Evolutionary conservation across 2,888 invertebrate species (phyloP).

Genomic region (Hesperia comma): DNA sequence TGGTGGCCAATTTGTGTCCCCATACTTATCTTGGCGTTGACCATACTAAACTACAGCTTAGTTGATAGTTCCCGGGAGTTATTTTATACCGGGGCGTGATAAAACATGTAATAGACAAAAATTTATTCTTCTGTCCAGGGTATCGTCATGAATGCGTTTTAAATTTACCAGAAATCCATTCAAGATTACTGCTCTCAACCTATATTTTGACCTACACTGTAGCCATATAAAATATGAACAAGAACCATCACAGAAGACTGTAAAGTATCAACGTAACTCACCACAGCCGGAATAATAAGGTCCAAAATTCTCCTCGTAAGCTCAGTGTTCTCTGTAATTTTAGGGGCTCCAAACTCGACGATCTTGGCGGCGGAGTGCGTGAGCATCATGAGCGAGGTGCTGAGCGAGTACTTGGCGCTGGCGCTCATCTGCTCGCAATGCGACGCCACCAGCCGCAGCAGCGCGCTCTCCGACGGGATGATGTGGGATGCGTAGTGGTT

Average conservation of each 20-base stretch:
- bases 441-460: conserved; percentile 87
- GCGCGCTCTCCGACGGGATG: conserved; percentile 92
- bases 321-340: conserved; percentile 84
- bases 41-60: too few species aligned
- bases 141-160: too few species aligned
- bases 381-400: conserved; percentile 74
- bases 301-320: conserved; percentile 86
- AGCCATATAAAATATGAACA: too few species aligned
- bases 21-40: too few species aligned
- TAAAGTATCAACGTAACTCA: conserved; percentile 50
- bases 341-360: conserved; percentile 68
- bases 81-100: too few species aligned
- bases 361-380: conserved; percentile 74
- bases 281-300: conserved; percentile 89
- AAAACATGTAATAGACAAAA: too few species aligned
- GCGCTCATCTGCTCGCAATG: conserved; percentile 76
- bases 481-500: conserved; percentile 89
- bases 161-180: too few species aligned
- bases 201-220: too few species aligned
- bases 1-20: too few species aligned
- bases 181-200: too few species aligned
- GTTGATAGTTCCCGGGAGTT: too few species aligned
- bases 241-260: background rate
- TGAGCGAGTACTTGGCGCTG: conserved; percentile 70
- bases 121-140: too few species aligned